phyloP scores from a whole-genome alignment of 1,140 invertebrate genomes.

The Ostrea edulis region DNA sequence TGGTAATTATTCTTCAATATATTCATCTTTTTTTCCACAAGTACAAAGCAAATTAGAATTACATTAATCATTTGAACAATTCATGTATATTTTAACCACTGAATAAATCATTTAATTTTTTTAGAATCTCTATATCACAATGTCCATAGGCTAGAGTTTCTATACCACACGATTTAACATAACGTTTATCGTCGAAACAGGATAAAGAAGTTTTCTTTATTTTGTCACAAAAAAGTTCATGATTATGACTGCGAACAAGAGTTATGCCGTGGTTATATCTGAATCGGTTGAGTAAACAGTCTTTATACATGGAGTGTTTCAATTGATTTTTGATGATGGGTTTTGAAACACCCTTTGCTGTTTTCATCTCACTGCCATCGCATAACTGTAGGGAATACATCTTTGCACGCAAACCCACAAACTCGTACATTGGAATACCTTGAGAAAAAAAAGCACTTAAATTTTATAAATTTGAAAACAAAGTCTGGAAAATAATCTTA shows the following conservation, averaged over 20 bases:
- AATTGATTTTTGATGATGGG: slow-evolving; percentile 9
- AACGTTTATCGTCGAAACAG: slow-evolving; percentile 33
- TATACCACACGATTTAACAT: not conserved
- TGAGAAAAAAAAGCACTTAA: not conserved
- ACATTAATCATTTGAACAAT: too few relatives aligned
- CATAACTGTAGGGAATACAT: not conserved
- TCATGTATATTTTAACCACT: too few relatives aligned
- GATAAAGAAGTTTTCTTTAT: not conserved
- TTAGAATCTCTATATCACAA: not conserved
- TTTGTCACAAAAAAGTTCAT: slow-evolving; percentile 10
- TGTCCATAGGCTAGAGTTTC: slow-evolving; percentile 21
- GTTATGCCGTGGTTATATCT: not conserved
- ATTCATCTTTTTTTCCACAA: too few relatives aligned
- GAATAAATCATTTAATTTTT: slow-evolving; percentile 14
- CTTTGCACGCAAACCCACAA: slow-evolving; percentile 8
- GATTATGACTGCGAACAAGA: not conserved
- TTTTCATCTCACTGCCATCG: not conserved
- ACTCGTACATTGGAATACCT: not conserved
- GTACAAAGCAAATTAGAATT: too few relatives aligned
- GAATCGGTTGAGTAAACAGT: too few relatives aligned
- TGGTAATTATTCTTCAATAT: too few relatives aligned
- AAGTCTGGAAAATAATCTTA: not conserved
- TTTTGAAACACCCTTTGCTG: slow-evolving; percentile 31
- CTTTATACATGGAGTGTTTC: too few relatives aligned
- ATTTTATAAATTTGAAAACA: not conserved